These are phyloP conservation scores for Thomomys bottae DNA, from an alignment of 2,113 vertebrate species.

Conservation along the genomic window DNA sequence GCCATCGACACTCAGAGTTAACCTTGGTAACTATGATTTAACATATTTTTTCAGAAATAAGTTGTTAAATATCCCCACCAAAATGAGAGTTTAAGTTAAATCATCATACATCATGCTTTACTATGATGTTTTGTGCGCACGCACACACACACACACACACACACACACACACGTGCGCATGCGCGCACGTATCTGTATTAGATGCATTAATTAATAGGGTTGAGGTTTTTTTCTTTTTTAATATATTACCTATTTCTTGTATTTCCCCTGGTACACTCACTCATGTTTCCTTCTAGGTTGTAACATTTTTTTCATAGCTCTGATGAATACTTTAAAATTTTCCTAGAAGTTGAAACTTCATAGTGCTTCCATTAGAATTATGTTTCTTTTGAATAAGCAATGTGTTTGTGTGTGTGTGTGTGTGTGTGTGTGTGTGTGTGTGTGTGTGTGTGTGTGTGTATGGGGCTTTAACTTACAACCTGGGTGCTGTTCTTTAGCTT, in stretches of 20 bases:
- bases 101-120: neutral
- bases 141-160: too few relatives aligned
- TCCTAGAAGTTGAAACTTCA: neutral
- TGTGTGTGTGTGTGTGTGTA: too few relatives aligned
- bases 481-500: too few relatives aligned
- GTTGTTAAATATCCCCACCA: neutral
- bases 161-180: too few relatives aligned
- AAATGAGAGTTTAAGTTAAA: neutral
- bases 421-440: too few relatives aligned
- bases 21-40: too few relatives aligned
- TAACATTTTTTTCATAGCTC: neutral
- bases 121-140: too few relatives aligned
- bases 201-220: neutral
- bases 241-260: neutral
- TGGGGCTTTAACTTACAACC: too few relatives aligned
- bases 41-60: constrained; percentile 24
- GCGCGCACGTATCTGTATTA: too few relatives aligned
- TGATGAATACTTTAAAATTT: neutral
- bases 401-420: too few relatives aligned
- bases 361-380: neutral
- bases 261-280: neutral
- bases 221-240: neutral
- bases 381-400: neutral
- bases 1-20: too few relatives aligned
- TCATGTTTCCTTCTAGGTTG: neutral